These are phyloP conservation scores for Boloria euphrosyne DNA, from an alignment of 2,888 invertebrate species.

Conservation along the genomic window DNA sequence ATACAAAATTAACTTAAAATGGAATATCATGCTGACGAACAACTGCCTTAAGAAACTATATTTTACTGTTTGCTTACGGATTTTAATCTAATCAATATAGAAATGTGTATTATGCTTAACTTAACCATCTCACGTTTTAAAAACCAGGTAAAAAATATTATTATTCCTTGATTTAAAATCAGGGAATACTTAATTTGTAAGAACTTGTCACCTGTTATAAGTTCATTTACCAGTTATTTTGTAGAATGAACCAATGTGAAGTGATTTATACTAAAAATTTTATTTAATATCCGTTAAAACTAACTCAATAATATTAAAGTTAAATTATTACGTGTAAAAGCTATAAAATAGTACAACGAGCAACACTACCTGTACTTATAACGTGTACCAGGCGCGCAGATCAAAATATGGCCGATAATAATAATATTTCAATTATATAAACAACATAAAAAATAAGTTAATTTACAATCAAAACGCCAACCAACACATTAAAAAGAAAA, in stretches of 20 bases:
- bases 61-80: neutral
- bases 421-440: neutral
- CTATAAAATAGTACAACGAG: slow-evolving; percentile 24
- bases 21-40: slow-evolving; percentile 22
- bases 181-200: too few species aligned
- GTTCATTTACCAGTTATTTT: too few species aligned
- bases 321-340: slow-evolving; percentile 21
- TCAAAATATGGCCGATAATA: neutral
- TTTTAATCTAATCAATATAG: slow-evolving; percentile 3
- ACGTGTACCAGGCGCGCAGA: neutral
- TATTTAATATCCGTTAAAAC: slow-evolving; percentile 10
- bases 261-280: neutral
- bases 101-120: slow-evolving; percentile 27
- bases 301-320: slow-evolving; percentile 18
- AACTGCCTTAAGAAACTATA: slow-evolving; percentile 11
- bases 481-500: neutral
- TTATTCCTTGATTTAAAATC: too few species aligned
- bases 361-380: neutral
- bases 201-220: too few species aligned
- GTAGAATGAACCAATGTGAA: neutral
- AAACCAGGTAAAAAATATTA: neutral
- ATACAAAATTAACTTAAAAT: slow-evolving; percentile 34
- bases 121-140: neutral
- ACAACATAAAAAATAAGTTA: neutral
- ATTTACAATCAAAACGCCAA: neutral